These are phyloP conservation scores for Protobothrops mucrosquamatus DNA, from an alignment of 2,113 vertebrate genomes.

Conservation along the genomic window DNA sequence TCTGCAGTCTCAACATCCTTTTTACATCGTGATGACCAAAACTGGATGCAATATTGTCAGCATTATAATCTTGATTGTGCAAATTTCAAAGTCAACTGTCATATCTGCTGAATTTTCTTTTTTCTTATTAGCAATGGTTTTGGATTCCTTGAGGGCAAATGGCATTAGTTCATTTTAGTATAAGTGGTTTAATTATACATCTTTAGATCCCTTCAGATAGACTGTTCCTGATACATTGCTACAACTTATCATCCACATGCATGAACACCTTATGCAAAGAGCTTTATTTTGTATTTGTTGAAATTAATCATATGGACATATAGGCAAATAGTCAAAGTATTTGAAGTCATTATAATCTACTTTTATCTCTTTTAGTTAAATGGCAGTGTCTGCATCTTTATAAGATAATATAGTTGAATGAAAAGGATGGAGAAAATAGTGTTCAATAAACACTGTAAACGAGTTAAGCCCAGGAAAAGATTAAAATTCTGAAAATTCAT, in stretches of 20 bases:
- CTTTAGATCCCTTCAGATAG: not conserved
- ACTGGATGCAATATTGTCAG: not conserved
- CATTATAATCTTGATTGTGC: not conserved
- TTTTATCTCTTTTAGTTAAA: slow-evolving; percentile 47
- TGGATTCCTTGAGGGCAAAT: slow-evolving; percentile 7
- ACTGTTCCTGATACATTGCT: not conserved
- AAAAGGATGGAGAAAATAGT: slow-evolving; percentile 28
- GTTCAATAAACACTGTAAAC: slow-evolving; percentile 20
- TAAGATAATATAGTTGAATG: slow-evolving; percentile 38
- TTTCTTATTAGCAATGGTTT: not conserved
- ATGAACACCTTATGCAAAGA: not conserved
- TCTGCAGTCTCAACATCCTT: too few species aligned
- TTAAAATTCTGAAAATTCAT: slow-evolving; percentile 25
- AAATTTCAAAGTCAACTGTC: not conserved
- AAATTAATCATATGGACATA: not conserved
- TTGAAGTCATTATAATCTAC: not conserved
- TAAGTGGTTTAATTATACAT: not conserved
- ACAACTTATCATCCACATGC: not conserved
- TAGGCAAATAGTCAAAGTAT: not conserved
- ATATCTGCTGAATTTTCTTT: not conserved
- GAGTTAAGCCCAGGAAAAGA: slow-evolving; percentile 1
- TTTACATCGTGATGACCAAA: too few species aligned
- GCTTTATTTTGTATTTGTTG: not conserved
- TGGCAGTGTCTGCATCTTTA: not conserved
- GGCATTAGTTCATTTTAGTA: not conserved